These are phyloP conservation scores for Phyllopteryx taeniolatus DNA, from an alignment of 2,113 vertebrate species.

Conservation along the genomic window DNA sequence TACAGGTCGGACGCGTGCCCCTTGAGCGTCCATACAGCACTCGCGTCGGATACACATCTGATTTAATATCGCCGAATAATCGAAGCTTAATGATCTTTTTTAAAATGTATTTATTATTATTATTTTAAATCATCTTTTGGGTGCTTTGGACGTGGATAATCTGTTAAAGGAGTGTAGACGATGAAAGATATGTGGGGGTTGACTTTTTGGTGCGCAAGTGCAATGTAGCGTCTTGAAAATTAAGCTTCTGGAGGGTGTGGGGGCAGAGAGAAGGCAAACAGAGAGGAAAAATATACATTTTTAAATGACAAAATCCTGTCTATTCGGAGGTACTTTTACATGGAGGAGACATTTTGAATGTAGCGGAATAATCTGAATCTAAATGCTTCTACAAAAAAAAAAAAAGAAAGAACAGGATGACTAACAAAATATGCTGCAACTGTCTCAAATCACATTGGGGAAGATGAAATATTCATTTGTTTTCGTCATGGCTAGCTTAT, in stretches of 20 bases:
- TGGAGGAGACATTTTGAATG: neutral
- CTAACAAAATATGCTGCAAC: too few species aligned
- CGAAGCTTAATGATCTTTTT: neutral
- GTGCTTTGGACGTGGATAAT: conserved; percentile 26
- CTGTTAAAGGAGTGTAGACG: conserved; percentile 24
- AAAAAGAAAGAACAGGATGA: neutral
- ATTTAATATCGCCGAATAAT: neutral
- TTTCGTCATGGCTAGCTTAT: too few species aligned
- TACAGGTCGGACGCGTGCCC: too few species aligned
- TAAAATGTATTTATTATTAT: too few species aligned
- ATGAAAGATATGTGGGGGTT: conserved; percentile 35
- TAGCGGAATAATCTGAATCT: neutral
- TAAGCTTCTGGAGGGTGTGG: conserved; percentile 55
- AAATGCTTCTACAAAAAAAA: neutral
- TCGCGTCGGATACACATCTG: too few species aligned
- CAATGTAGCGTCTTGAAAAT: conserved; percentile 54
- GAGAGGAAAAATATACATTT: neutral
- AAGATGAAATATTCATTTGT: too few species aligned
- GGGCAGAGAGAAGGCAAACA: conserved; percentile 2
- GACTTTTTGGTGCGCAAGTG: conserved; percentile 26
- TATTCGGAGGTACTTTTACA: neutral
- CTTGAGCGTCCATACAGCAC: too few species aligned
- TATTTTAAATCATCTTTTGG: conserved; percentile 5
- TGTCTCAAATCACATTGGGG: too few species aligned
- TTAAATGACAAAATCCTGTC: neutral